Percentiles rank a stretch among this genome's conserved stretches.
phyloP scores from a whole-genome alignment of 53 echinoderm and acorn worm genomes.

The Echinometra lucunter region DNA sequence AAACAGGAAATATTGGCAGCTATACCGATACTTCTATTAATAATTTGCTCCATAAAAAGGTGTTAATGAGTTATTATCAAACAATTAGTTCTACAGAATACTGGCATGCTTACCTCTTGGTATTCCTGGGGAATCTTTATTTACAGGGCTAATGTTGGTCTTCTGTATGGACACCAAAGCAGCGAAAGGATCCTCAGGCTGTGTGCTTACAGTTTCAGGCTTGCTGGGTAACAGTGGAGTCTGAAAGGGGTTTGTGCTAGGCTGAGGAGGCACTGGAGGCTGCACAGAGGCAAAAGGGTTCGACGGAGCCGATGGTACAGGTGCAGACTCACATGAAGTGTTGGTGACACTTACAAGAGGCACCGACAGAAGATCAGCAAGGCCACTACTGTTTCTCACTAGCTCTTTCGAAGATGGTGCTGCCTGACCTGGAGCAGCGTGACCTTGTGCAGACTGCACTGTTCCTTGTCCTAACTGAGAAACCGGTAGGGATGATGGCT shows the following conservation, averaged over 20 bases:
- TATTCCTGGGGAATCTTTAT: conserved; percentile 51
- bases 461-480: neutral
- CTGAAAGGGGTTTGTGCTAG: conserved; percentile 48
- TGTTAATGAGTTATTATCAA: too few species aligned
- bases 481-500: conserved; percentile 20
- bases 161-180: conserved; percentile 85
- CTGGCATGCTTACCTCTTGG: conserved; percentile 27
- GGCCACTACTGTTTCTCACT: conserved; percentile 35
- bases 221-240: conserved; percentile 8
- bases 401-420: neutral
- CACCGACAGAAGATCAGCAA: conserved; percentile 16
- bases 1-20: too few species aligned
- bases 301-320: neutral
- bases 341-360: neutral
- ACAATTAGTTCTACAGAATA: too few species aligned
- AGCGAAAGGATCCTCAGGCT: conserved; percentile 81
- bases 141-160: conserved; percentile 56
- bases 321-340: neutral
- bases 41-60: too few species aligned
- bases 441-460: neutral
- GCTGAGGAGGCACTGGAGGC: conserved; percentile 61
- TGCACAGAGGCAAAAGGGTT: conserved; percentile 64
- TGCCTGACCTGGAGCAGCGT: too few species aligned
- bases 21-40: too few species aligned
- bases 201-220: neutral